These are phyloP conservation scores for Drosophila pseudoananassae DNA, from an alignment of 1,140 invertebrate species.

Conservation along the genomic window DNA sequence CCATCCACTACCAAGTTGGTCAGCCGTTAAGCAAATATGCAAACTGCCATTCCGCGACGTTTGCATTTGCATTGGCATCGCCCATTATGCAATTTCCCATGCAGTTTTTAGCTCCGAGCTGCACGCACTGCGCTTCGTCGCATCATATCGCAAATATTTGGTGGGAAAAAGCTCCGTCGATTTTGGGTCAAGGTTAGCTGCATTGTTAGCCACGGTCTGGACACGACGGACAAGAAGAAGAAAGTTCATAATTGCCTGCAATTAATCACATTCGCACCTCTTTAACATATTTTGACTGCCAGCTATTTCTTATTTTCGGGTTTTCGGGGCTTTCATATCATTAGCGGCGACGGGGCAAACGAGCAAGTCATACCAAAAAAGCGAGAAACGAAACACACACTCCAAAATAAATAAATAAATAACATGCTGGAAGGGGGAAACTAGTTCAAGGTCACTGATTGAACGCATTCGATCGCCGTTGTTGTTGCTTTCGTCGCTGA, in stretches of 20 bases:
- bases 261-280: conserved; percentile 60
- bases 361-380: conserved; percentile 45
- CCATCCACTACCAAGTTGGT: conserved; percentile 27
- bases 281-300: conserved; percentile 45
- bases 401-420: conserved; percentile 33
- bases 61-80: conserved; percentile 47
- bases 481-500: conserved; percentile 23
- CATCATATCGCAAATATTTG: conserved; percentile 7
- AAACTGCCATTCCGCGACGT: conserved; percentile 22
- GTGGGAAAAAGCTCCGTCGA: background rate
- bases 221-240: conserved; percentile 12
- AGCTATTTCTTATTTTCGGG: conserved; percentile 11
- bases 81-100: conserved; percentile 61
- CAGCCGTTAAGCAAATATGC: conserved; percentile 50
- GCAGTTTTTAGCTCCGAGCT: conserved; percentile 36
- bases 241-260: conserved; percentile 63
- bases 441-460: conserved; percentile 79
- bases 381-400: conserved; percentile 43
- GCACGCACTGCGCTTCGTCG: background rate
- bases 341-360: conserved; percentile 35
- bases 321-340: conserved; percentile 33
- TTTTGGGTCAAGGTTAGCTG: conserved; percentile 77
- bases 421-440: conserved; percentile 52
- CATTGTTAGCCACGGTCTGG: conserved; percentile 32
- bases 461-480: conserved; percentile 51